Evolutionary conservation across 2,888 invertebrate species (phyloP).

Genomic region (Acrobasis suavella): DNA sequence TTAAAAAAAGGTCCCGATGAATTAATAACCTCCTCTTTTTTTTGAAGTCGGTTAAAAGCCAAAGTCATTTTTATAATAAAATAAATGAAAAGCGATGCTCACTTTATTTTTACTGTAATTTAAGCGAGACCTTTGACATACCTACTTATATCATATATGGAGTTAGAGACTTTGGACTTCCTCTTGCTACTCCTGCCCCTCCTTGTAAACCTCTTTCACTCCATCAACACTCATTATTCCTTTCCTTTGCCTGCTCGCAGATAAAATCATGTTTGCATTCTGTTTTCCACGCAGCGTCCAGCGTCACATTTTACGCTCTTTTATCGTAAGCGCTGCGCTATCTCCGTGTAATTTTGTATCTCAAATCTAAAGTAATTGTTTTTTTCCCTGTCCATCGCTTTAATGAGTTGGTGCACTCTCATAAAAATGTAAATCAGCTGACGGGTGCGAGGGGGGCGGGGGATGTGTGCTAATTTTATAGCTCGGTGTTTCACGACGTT

Average conservation of each 20-base stretch:
- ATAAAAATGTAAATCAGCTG: slow-evolving; percentile 56
- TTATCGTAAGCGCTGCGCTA: neutral
- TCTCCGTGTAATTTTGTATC: slow-evolving; percentile 9
- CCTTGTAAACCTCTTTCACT: no score
- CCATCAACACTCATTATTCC: no score
- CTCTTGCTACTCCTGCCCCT: no score
- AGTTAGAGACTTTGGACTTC: no score
- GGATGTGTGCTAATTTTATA: slow-evolving; percentile 27
- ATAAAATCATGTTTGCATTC: neutral
- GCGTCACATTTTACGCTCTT: neutral
- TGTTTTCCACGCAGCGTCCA: neutral
- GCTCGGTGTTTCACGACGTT: slow-evolving; percentile 10
- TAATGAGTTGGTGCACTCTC: slow-evolving; percentile 47
- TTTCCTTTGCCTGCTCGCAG: neutral
- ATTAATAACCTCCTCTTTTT: no score
- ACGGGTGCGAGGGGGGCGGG: slow-evolving; percentile 27
- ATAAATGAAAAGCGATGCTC: no score
- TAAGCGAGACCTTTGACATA: no score
- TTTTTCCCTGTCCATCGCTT: slow-evolving; percentile 34
- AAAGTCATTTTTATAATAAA: no score
- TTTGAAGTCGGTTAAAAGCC: no score
- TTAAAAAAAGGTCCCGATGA: no score
- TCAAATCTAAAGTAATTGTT: slow-evolving; percentile 22
- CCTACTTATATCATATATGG: no score
- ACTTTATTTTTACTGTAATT: no score